Percentiles rank a stretch among this genome's conserved stretches.
Evolutionary conservation across 2,113 vertebrate genomes (phyloP).

Genomic region (Ictalurus punctatus): DNA sequence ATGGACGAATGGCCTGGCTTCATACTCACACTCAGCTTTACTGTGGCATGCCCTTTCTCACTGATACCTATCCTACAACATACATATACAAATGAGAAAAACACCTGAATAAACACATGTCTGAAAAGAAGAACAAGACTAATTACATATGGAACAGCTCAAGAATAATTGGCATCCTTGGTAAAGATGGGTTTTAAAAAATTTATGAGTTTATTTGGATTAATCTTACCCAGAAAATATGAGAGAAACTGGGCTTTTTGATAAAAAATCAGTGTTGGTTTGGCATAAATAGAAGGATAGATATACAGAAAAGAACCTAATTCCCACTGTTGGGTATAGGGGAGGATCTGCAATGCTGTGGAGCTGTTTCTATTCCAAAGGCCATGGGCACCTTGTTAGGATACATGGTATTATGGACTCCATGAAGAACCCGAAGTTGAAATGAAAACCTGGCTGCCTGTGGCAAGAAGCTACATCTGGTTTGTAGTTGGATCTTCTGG

Average conservation of each 20-base stretch:
- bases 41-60: constrained; percentile 83
- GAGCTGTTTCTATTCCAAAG: not conserved
- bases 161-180: not conserved
- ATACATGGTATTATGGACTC: not conserved
- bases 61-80: constrained; percentile 77
- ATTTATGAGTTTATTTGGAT: not conserved
- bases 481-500: not conserved
- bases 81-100: constrained; percentile 12
- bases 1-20: constrained; percentile 85
- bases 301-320: not conserved
- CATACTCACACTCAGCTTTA: constrained; percentile 81
- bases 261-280: not conserved
- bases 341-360: not conserved
- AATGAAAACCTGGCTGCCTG: not conserved
- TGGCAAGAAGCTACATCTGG: too few relatives aligned
- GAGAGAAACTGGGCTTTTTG: not conserved
- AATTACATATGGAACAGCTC: not conserved
- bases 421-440: not conserved
- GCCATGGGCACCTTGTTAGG: not conserved
- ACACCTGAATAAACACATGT: not conserved
- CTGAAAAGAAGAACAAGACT: not conserved
- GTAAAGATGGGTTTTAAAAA: not conserved
- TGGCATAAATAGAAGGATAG: not conserved
- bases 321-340: not conserved
- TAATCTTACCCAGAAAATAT: not conserved